Base-by-base conservation (phyloP, 2,888 invertebrate species). In the Cordilura impudica region DNA sequence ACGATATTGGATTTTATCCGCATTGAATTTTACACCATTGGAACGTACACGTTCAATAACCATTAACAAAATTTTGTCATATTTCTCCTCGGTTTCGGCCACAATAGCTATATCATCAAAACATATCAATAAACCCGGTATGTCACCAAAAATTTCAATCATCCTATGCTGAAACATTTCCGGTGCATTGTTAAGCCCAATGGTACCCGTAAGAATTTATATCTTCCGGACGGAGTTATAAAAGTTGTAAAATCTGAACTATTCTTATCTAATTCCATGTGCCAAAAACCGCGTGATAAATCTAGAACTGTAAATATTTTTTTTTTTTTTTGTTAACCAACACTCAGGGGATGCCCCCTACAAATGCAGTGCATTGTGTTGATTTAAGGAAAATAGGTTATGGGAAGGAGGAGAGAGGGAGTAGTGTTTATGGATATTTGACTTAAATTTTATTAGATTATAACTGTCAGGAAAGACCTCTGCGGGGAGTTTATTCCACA, bases 121-220 rank as follows among this genome's bases (percentile, higher is more conserved):
- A 74, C 86, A 87, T 0, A 87, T 75, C 7, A 83, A 66, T n/a
- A 86, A 84, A 8, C 85, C 84, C n/a, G 82, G 79, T 26, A 87
- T 86, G 51, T 85, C 84, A 12, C 85, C 86, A 81, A 87, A 87
- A 19, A 84, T 81, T 12, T 73, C 76, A 35, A 81, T 78, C 76
- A 83, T 85, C 58, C 81, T 81, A 49, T 74, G 82, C 71, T 87
- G 86, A 72, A 86, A 87, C 8, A 85, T 83, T 82, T 87, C 87
- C 4, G 85, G 83, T 4, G 85, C 84, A 86, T 87, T 1, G 86
- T 84, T 83, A 5, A 88, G 45, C 0, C 86, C 31, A 86, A 60
- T 43, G 60, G 60, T 4, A 60, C 21, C 14, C 86, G 81, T 26
- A 71, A 58, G 81, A 85, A 88, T 78, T 82, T 82, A 77, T 82